phyloP scores from a whole-genome alignment of 2,113 vertebrate genomes.

The Etheostoma spectabile region DNA sequence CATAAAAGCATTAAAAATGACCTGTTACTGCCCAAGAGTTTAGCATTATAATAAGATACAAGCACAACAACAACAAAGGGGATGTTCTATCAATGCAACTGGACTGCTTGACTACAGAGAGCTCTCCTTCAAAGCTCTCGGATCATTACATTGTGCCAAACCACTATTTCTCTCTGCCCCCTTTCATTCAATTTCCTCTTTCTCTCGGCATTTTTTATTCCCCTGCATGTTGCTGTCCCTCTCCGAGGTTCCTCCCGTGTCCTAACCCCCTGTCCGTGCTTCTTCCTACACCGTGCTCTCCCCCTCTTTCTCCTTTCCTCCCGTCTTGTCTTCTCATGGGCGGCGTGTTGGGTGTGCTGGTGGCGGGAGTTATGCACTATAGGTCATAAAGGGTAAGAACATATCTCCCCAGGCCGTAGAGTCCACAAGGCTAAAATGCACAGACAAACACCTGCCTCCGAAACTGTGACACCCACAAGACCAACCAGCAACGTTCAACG shows the following conservation, averaged over 20 bases:
- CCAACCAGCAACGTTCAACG: constrained; percentile 79
- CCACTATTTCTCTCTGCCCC: constrained; percentile 70
- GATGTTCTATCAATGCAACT: constrained; percentile 80
- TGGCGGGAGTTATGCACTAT: constrained; percentile 80
- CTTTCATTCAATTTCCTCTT: constrained; percentile 78
- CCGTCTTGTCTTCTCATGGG: constrained; percentile 80
- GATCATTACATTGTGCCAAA: constrained; percentile 77
- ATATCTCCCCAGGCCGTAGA: constrained; percentile 74
- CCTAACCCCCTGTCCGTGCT: constrained; percentile 60
- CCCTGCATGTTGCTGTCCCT: constrained; percentile 67
- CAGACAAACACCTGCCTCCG: constrained; percentile 81
- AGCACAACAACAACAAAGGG: constrained; percentile 76
- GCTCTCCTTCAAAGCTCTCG: constrained; percentile 66
- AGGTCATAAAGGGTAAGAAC: constrained; percentile 75
- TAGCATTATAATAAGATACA: constrained; percentile 77
- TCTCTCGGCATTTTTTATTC: constrained; percentile 72
- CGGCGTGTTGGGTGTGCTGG: constrained; percentile 72
- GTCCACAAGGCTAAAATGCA: constrained; percentile 80
- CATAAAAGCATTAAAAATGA: constrained; percentile 49
- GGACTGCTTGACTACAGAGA: constrained; percentile 76
- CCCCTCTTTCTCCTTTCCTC: constrained; percentile 78
- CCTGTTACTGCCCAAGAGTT: constrained; percentile 78
- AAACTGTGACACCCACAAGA: constrained; percentile 81
- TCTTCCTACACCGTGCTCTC: constrained; percentile 72
- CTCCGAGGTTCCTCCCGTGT: constrained; percentile 54